phyloP scores from a whole-genome alignment of 2,113 vertebrate species.

The Brachionichthys hirsutus region DNA sequence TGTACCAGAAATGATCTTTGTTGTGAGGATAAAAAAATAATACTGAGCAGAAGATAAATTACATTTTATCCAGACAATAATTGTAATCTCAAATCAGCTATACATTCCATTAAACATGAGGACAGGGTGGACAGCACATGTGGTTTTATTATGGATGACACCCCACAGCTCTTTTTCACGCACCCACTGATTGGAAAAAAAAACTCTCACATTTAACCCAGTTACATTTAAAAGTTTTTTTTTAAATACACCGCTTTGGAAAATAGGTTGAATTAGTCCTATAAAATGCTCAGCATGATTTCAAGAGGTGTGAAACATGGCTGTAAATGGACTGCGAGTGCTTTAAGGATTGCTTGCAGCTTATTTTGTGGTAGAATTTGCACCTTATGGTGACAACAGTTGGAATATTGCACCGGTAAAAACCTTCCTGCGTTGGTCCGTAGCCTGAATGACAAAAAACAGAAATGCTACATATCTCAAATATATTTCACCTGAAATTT shows the following conservation, averaged over 20 bases:
- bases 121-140: conserved; percentile 33
- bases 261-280: conserved; percentile 53
- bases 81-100: too few species aligned
- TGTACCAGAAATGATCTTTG: too few species aligned
- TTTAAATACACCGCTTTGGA: conserved; percentile 65
- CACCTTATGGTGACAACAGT: conserved; percentile 63
- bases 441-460: conserved; percentile 76
- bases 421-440: conserved; percentile 81
- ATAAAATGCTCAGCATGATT: conserved; percentile 52
- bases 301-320: conserved; percentile 29
- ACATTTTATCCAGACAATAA: too few species aligned
- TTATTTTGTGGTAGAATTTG: conserved; percentile 70
- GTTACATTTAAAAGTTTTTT: conserved; percentile 52
- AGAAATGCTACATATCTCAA: conserved; percentile 84
- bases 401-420: conserved; percentile 79
- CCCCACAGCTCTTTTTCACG: conserved; percentile 52
- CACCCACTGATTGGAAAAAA: conserved; percentile 43
- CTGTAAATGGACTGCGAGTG: conserved; percentile 15
- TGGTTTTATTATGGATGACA: conserved; percentile 49
- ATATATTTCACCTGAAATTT: conserved; percentile 86
- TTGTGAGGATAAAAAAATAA: too few species aligned
- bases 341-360: conserved; percentile 8
- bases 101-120: background rate
- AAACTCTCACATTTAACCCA: conserved; percentile 18
- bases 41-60: too few species aligned